A percentile compares a stretch with the other conserved stretches of the same genome.
Conservation (phyloP, 2,888 invertebrate species). For the Luffia ferchaultella region DNA sequence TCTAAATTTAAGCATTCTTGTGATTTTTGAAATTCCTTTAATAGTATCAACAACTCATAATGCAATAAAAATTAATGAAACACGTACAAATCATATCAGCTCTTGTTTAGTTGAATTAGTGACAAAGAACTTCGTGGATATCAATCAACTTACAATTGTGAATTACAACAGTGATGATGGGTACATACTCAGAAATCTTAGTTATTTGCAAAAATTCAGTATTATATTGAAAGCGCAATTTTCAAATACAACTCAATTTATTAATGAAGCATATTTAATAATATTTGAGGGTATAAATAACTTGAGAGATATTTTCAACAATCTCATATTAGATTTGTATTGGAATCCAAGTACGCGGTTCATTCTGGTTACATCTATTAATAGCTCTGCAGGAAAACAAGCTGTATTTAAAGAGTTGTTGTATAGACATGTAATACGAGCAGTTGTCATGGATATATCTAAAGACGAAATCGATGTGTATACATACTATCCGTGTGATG, state of each 20-base stretch:
- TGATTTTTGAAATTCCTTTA: too few species aligned
- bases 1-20: too few species aligned
- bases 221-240: neutral
- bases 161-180: neutral
- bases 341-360: neutral
- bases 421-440: constrained; percentile 7
- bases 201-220: neutral
- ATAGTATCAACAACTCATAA: too few species aligned
- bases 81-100: too few species aligned
- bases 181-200: neutral
- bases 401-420: constrained; percentile 8
- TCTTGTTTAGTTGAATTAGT: neutral
- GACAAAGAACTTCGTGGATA: neutral
- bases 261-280: constrained; percentile 5
- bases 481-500: constrained; percentile 9
- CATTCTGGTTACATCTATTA: neutral
- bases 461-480: constrained; percentile 6
- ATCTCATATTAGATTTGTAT: neutral
- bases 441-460: constrained; percentile 6
- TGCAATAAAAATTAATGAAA: too few species aligned
- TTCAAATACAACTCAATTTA: neutral
- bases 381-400: neutral
- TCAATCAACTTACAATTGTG: constrained; percentile 2
- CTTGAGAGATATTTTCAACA: constrained; percentile 1
- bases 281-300: neutral